Base-by-base conservation (phyloP, 2,888 invertebrate genomes). In the Dryococelus australis region DNA sequence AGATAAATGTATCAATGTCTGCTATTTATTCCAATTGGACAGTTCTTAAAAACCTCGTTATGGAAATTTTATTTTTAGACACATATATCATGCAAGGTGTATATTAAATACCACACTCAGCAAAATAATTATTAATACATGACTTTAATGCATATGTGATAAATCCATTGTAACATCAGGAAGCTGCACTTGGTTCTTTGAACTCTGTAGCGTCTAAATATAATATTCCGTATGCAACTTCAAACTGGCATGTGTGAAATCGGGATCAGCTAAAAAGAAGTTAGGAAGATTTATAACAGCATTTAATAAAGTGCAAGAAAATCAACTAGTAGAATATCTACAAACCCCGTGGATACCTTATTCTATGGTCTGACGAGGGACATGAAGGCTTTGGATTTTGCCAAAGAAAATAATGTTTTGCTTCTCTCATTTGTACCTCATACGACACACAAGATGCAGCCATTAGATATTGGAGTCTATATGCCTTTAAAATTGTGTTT, bases 241-340 rank as follows among this genome's bases (percentile, higher is more conserved):
- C 16, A 16, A 12, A 24, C 65, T 12, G 65, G 20, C 65, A 65
- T n/a, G n/a, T 65, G 16, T 65, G 65, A 65, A 65, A 65, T 65
- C 65, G n/a, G n/a, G n/a, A n/a, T n/a, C n/a, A n/a, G n/a, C n/a
- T n/a, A n/a, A n/a, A n/a, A n/a, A n/a, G n/a, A n/a, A n/a, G n/a
- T n/a, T n/a, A n/a, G n/a, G n/a, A n/a, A n/a, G n/a, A n/a, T n/a
- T n/a, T n/a, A n/a, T n/a, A n/a, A n/a, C n/a, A n/a, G n/a, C n/a
- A n/a, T n/a, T n/a, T n/a, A n/a, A n/a, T n/a, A n/a, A n/a, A n/a
- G n/a, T n/a, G n/a, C n/a, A n/a, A n/a, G n/a, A n/a, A n/a, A n/a
- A n/a, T n/a, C n/a, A n/a, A n/a, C 65, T 65, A 65, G 65, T 65
- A 65, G 65, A 65, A 65, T 65, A 65, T 65, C 20, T 65, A 65